phyloP scores from a whole-genome alignment of 2,113 vertebrate species.

The Pelobates fuscus region DNA sequence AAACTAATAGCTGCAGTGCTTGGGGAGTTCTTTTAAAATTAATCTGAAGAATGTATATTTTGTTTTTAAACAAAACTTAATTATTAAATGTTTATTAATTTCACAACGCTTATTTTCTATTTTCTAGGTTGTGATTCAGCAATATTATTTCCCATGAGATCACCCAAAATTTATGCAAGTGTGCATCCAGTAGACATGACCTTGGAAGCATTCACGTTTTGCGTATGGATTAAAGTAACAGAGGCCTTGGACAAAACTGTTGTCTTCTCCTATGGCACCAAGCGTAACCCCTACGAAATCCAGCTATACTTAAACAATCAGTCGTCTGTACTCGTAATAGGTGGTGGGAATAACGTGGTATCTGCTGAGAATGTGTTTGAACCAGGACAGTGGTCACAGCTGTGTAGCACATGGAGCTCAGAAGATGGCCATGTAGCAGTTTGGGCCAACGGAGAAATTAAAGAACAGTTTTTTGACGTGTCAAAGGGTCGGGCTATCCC shows the following conservation, averaged over 20 bases:
- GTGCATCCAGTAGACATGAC: constrained; percentile 72
- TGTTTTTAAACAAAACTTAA: too few species aligned
- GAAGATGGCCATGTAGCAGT: constrained; percentile 70
- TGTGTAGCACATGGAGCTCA: constrained; percentile 85
- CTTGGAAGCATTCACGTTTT: constrained; percentile 78
- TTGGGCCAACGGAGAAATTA: constrained; percentile 76
- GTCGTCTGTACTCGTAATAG: constrained; percentile 72
- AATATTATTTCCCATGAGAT: constrained; percentile 92
- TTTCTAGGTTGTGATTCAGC: constrained; percentile 84
- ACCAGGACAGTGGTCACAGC: constrained; percentile 77
- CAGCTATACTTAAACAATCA: constrained; percentile 80
- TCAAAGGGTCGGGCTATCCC: constrained; percentile 74
- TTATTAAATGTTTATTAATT: neutral
- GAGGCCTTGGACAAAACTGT: constrained; percentile 82
- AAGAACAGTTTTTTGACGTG: constrained; percentile 57
- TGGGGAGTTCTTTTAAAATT: too few species aligned
- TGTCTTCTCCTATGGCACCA: constrained; percentile 88
- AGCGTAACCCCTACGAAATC: constrained; percentile 83
- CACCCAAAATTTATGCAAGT: constrained; percentile 81
- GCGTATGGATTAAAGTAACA: constrained; percentile 87
- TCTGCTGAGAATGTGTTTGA: constrained; percentile 54
- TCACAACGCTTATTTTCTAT: neutral
- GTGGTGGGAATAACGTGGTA: constrained; percentile 72
- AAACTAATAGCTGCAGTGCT: too few species aligned
- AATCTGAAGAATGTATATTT: too few species aligned